phyloP scores from a whole-genome alignment of 2,797 vertebrate genomes.

The Argentina silus region DNA sequence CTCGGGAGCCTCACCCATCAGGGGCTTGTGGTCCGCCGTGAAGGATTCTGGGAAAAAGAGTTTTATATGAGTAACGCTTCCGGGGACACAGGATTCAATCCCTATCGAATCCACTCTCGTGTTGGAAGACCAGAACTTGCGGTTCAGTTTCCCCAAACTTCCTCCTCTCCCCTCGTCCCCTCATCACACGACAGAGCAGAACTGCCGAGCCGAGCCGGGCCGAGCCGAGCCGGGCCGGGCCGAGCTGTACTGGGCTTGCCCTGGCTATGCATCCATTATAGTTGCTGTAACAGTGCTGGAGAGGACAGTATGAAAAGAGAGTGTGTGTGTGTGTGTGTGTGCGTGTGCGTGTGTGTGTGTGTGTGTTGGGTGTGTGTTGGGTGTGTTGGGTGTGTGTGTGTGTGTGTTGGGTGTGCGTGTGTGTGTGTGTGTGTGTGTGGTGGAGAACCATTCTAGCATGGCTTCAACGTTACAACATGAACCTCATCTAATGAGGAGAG shows the following conservation, averaged over 20 bases:
- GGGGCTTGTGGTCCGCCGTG: conserved; percentile 94
- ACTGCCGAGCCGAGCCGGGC: no score
- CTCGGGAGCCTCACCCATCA: conserved; percentile 94
- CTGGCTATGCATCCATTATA: conserved; percentile 77
- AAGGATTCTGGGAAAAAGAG: conserved; percentile 85
- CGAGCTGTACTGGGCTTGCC: no score
- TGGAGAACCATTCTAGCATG: conserved; percentile 89
- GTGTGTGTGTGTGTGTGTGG: conserved; percentile 73
- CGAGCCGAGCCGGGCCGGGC: no score
- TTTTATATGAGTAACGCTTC: neutral
- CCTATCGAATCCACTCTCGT: no score
- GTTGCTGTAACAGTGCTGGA: conserved; percentile 93
- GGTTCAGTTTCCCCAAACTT: no score
- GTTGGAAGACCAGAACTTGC: no score
- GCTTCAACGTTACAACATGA: conserved; percentile 94
- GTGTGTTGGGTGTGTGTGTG: conserved; percentile 83
- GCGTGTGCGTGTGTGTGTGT: conserved; percentile 68
- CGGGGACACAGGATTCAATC: neutral
- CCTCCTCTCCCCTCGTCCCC: no score
- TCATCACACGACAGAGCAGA: no score
- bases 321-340: conserved; percentile 42
- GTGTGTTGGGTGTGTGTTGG: neutral
- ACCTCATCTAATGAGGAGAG: conserved; percentile 80
- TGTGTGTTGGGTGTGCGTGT: neutral
- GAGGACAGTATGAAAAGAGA: conserved; percentile 86